Percentiles rank a stretch among this genome's conserved stretches.
These are phyloP conservation scores for Cantharis flavilabris DNA, from an alignment of 2,888 invertebrate genomes.

Conservation along the genomic window DNA sequence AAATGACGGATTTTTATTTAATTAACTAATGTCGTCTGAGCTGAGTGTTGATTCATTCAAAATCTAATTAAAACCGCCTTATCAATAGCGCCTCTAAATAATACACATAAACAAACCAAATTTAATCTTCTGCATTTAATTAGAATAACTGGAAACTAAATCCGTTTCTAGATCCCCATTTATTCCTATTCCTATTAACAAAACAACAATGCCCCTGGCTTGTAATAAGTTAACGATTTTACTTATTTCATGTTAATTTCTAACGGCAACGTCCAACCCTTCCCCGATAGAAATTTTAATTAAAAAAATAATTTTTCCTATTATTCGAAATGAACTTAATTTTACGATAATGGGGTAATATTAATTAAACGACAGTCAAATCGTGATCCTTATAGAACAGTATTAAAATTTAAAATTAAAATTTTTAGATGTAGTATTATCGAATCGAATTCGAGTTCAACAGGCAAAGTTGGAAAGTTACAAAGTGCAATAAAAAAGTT, in stretches of 20 bases:
- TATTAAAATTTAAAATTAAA: neutral
- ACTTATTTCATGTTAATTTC: neutral
- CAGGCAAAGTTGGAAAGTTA: neutral
- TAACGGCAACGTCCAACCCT: neutral
- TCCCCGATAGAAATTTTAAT: neutral
- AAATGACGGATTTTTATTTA: neutral
- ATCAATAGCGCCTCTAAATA: constrained; percentile 20
- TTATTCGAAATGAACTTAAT: neutral
- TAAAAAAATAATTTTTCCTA: neutral
- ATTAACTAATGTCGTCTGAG: constrained; percentile 1
- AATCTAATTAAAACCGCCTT: constrained; percentile 22
- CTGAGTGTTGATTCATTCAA: constrained; percentile 13
- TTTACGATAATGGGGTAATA: neutral
- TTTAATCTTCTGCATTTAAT: constrained; percentile 28
- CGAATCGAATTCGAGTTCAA: neutral
- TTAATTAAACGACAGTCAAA: neutral
- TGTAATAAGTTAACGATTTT: constrained; percentile 11
- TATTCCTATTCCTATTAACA: constrained; percentile 21
- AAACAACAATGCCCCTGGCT: constrained; percentile 11
- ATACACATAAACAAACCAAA: constrained; percentile 23
- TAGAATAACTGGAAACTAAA: constrained; percentile 26
- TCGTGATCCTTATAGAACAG: neutral
- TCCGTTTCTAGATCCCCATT: constrained; percentile 25
- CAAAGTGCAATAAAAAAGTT: neutral
- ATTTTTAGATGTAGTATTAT: neutral